phyloP scores from a whole-genome alignment of 2,797 vertebrate genomes.

The Chelonia mydas region DNA sequence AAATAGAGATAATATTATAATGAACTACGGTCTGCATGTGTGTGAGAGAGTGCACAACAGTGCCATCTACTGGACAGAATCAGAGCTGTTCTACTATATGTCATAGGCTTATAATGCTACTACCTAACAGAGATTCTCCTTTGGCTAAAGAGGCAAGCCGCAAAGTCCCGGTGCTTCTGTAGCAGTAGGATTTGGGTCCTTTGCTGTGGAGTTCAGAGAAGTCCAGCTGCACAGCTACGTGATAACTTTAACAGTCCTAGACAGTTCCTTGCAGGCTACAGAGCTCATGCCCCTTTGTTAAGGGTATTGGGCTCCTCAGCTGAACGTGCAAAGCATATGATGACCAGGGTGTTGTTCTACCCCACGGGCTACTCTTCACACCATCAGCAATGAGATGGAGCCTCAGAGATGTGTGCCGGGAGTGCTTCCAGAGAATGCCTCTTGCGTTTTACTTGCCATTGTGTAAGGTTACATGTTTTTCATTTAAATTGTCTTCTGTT shows the following conservation, averaged over 20 bases:
- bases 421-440: background rate
- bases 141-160: background rate
- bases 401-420: background rate
- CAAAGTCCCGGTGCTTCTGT: background rate
- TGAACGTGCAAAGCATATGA: background rate
- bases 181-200: background rate
- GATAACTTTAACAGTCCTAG: background rate
- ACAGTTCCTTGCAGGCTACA: background rate
- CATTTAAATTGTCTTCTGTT: background rate
- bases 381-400: background rate
- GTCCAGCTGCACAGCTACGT: too few species aligned
- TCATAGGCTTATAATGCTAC: too few species aligned
- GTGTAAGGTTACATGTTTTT: background rate
- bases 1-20: background rate
- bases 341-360: too few species aligned
- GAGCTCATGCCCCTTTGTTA: background rate
- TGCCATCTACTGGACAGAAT: too few species aligned
- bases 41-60: too few species aligned
- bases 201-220: background rate
- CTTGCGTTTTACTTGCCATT: background rate
- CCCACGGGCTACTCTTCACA: background rate
- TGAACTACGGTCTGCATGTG: background rate
- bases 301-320: background rate
- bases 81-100: too few species aligned
- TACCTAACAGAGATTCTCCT: background rate